Evolutionary conservation across 2,113 vertebrate species (phyloP).

Genomic region (Sorex fumeus): DNA sequence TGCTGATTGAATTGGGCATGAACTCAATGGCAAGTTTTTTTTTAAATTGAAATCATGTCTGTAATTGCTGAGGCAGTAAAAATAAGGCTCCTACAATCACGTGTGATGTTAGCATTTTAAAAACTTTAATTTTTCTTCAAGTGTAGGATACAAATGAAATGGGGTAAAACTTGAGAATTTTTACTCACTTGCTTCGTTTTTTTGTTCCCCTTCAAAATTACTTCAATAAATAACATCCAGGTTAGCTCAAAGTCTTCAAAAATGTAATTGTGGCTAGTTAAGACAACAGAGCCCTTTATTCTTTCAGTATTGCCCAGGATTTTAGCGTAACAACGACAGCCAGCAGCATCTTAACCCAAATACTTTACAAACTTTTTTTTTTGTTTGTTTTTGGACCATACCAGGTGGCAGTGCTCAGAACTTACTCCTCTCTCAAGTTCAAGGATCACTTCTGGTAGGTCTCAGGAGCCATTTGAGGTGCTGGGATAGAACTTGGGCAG

Average conservation of each 20-base stretch:
- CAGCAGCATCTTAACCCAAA: not conserved
- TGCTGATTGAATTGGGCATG: too few species aligned
- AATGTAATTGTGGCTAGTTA: not conserved
- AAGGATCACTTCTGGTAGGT: too few species aligned
- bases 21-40: too few species aligned
- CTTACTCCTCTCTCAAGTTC: too few species aligned
- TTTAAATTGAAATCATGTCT: conserved; percentile 16
- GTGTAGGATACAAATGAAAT: not conserved
- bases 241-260: not conserved
- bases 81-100: not conserved
- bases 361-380: not conserved
- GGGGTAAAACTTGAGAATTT: not conserved
- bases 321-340: not conserved
- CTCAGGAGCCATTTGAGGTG: too few species aligned
- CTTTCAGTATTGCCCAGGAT: not conserved
- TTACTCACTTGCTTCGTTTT: not conserved
- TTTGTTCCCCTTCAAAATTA: not conserved
- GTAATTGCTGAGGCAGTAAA: not conserved
- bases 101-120: not conserved
- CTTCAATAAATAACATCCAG: not conserved
- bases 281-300: conserved; percentile 30
- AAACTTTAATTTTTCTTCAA: not conserved
- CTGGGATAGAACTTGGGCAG: too few species aligned
- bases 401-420: too few species aligned
- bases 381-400: too few species aligned